phyloP scores from a whole-genome alignment of 2,113 vertebrate genomes.

The Arothron firmamentum region DNA sequence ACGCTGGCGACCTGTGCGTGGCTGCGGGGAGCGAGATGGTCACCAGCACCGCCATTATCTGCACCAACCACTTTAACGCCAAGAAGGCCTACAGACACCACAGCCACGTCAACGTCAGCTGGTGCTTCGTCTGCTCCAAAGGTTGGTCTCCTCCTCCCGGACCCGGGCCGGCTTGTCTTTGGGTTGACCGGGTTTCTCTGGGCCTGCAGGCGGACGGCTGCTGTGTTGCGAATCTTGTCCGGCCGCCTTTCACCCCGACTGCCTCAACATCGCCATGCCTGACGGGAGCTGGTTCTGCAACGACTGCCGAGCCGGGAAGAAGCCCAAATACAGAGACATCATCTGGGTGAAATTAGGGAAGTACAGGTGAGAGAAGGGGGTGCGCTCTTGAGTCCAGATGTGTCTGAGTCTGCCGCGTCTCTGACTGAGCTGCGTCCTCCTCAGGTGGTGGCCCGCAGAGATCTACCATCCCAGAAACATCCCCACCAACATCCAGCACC shows the following conservation, averaged over 20 bases:
- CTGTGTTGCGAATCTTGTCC: constrained; percentile 97
- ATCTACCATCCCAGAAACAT: constrained; percentile 93
- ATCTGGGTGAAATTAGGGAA: constrained; percentile 99
- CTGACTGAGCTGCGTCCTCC: background rate
- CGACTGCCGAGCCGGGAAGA: constrained; percentile 93
- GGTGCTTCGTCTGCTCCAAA: constrained; percentile 99
- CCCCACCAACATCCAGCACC: constrained; percentile 98
- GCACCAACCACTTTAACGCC: constrained; percentile 89
- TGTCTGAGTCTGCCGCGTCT: background rate
- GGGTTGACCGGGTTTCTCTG: background rate
- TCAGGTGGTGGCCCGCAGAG: constrained; percentile 99
- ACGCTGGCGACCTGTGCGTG: constrained; percentile 86
- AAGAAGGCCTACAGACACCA: constrained; percentile 92
- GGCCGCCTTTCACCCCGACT: constrained; percentile 96
- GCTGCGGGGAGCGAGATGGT: constrained; percentile 89
- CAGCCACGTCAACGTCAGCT: constrained; percentile 95
- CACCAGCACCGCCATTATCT: constrained; percentile 84
- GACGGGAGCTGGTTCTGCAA: constrained; percentile 99
- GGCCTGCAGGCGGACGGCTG: constrained; percentile 86
- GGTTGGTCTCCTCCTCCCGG: constrained; percentile 66
- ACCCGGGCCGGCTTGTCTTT: too few relatives aligned
- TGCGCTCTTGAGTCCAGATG: background rate
- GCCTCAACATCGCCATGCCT: constrained; percentile 94
- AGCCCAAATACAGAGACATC: constrained; percentile 90
- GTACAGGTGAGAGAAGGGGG: constrained; percentile 80